Percentiles rank a stretch among this genome's conserved stretches.
Conservation (phyloP, 2,113 vertebrate species). For the Triplophysa dalaica region DNA sequence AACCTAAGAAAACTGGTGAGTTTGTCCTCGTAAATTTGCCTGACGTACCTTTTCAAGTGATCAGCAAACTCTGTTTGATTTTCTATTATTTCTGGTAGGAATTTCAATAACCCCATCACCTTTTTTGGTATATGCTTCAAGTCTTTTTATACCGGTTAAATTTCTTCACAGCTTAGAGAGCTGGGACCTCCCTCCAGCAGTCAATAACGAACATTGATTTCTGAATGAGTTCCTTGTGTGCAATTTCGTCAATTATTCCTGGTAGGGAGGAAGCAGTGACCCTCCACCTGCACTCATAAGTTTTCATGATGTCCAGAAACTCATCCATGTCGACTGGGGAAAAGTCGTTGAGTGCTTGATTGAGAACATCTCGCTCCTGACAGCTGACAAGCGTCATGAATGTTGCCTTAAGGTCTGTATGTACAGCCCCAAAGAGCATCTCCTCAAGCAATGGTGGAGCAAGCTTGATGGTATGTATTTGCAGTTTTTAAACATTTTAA, state of each 20-base stretch:
- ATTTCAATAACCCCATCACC: background rate
- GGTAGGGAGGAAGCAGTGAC: conserved; percentile 29
- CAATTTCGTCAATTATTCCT: conserved; percentile 35
- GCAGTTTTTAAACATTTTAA: conserved; percentile 47
- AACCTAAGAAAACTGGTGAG: conserved; percentile 36
- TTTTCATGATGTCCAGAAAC: conserved; percentile 44
- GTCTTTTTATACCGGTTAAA: background rate
- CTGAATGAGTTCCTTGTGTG: conserved; percentile 48
- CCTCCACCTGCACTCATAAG: conserved; percentile 41
- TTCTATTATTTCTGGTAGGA: background rate
- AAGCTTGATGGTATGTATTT: conserved; percentile 48
- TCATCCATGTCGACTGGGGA: conserved; percentile 42
- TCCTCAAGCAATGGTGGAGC: conserved; percentile 43
- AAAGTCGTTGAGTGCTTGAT: conserved; percentile 37
- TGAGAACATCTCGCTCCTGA: conserved; percentile 44
- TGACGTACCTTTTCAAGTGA: conserved; percentile 34
- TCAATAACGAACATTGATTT: conserved; percentile 52
- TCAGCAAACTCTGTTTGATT: conserved; percentile 21
- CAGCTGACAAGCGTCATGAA: conserved; percentile 50
- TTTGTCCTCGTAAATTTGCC: conserved; percentile 42
- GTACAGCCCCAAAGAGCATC: conserved; percentile 27
- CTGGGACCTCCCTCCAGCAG: conserved; percentile 47
- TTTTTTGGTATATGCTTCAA: background rate
- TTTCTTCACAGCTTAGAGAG: conserved; percentile 29
- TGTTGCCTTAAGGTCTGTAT: conserved; percentile 42